Evolutionary conservation across 35 echinoderm and acorn worm species (phyloP), one percentile per base, ranked within the genome.

Genomic region (Stichopus chloronotus): DNA sequence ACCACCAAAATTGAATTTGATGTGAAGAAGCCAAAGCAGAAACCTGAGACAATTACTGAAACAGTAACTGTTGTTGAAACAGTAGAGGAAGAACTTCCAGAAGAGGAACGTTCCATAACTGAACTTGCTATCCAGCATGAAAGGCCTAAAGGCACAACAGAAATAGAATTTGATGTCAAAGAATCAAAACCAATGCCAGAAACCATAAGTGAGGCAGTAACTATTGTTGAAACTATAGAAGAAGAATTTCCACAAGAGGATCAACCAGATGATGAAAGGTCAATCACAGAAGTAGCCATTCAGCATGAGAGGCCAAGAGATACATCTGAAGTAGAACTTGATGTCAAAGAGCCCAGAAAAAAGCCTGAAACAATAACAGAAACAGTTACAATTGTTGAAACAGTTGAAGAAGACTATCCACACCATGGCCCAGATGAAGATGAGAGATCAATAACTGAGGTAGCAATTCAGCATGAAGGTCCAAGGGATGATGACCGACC

Each of bases 381-480:
- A 30, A 79, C 69, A 58, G 76, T 91, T 58, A 88, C 85, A 12
- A 57, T 93, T 14, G 76, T 88, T 76, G 92, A 93, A 77, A 93
- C 83, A 85, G 88, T 93, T 13, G 94, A 93, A 90, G 91, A 93
- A 83, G 65, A 90, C 57, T 59, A 25, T 63, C 86, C 53, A 58
- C 53, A 85, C 8, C 43, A 88, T 54, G 89, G 79, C 80, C 89
- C 87, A 25, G 72, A 90, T 30, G 54, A 92, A 8, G 81, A 92
- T 21, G 80, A 95, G 76, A 83, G 78, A 1, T 80, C 90, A 14
- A 83, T 56, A 83, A 82, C 74, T 20, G 91, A 92, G 91, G 91
- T 91, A 16, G 72, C 76, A 19, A 79, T 79, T 79, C 90, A 77
- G n/a, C 76, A 56, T 79, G 90, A 91, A 19, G 19, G 43, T 5